These are phyloP conservation scores for Ondatra zibethicus DNA, from an alignment of 2,113 vertebrate species.

Conservation along the genomic window DNA sequence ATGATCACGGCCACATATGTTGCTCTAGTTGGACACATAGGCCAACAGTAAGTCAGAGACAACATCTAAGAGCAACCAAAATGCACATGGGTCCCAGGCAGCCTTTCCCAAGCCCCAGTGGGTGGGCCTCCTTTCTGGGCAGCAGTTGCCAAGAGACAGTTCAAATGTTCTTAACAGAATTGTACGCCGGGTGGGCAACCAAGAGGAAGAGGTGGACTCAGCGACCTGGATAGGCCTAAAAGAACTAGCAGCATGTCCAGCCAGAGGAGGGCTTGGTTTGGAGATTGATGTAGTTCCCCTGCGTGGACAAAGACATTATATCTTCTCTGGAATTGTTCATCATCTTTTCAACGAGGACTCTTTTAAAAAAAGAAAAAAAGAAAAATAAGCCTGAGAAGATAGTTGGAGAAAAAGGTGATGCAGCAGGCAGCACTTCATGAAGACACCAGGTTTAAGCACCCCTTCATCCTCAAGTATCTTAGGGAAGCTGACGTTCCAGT, in stretches of 20 bases:
- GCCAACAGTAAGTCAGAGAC: background rate
- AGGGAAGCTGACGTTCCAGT: background rate
- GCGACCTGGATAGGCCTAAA: background rate
- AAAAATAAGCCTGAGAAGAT: background rate
- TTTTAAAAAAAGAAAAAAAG: slow-evolving; percentile 75
- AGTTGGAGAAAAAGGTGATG: background rate
- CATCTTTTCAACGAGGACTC: slow-evolving; percentile 90
- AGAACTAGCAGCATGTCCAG: slow-evolving; percentile 86
- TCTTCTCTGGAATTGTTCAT: slow-evolving; percentile 84
- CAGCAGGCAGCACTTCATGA: background rate
- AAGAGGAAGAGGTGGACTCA: slow-evolving; percentile 22
- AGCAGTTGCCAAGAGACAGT: background rate
- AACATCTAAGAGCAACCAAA: background rate
- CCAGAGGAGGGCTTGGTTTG: slow-evolving; percentile 80
- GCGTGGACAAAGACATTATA: slow-evolving; percentile 76
- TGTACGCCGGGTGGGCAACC: background rate
- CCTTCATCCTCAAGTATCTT: background rate
- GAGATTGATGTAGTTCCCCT: slow-evolving; percentile 87
- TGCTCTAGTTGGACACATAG: background rate
- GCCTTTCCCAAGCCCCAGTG: background rate
- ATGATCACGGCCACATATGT: background rate
- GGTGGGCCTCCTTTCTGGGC: background rate
- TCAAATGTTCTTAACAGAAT: background rate
- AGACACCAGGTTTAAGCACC: background rate
- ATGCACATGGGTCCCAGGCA: background rate